These are phyloP conservation scores for Leucophenga maculata DNA, from an alignment of 2,888 invertebrate species.

Conservation along the genomic window DNA sequence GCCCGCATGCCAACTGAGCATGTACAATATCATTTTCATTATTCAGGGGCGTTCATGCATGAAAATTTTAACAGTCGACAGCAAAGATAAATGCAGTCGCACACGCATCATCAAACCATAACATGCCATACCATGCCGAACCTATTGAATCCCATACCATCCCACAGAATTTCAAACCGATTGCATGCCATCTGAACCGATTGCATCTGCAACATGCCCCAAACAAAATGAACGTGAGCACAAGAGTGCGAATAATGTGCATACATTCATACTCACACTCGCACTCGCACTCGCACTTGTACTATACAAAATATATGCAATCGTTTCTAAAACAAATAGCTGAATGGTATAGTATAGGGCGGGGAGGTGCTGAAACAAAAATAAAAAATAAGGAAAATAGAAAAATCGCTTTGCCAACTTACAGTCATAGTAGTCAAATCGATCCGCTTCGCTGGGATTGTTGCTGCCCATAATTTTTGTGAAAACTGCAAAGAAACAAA, in stretches of 20 bases:
- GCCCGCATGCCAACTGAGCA: not conserved
- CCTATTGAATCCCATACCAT: not conserved
- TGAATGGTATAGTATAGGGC: not conserved
- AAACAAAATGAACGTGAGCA: not conserved
- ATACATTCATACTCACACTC: too few relatives aligned
- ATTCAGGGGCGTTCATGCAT: conserved; percentile 1
- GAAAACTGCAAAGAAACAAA: conserved; percentile 56
- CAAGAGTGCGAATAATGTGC: not conserved
- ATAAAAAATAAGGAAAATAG: not conserved
- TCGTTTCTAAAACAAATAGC: not conserved
- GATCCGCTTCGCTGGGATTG: conserved; percentile 69
- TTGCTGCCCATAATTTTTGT: conserved; percentile 71
- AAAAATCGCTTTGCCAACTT: conserved; percentile 47
- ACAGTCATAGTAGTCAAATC: conserved; percentile 70
- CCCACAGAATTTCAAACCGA: too few relatives aligned
- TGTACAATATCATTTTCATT: conserved; percentile 9
- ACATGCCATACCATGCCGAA: too few relatives aligned
- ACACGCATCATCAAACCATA: not conserved
- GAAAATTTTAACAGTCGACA: not conserved
- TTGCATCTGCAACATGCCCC: not conserved
- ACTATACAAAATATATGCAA: not conserved
- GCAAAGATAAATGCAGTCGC: conserved; percentile 12
- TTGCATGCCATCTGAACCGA: not conserved
- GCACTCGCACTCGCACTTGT: too few relatives aligned
- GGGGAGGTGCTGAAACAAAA: not conserved